phyloP scores from a whole-genome alignment of 2,888 invertebrate genomes.

The Oscheius onirici region DNA sequence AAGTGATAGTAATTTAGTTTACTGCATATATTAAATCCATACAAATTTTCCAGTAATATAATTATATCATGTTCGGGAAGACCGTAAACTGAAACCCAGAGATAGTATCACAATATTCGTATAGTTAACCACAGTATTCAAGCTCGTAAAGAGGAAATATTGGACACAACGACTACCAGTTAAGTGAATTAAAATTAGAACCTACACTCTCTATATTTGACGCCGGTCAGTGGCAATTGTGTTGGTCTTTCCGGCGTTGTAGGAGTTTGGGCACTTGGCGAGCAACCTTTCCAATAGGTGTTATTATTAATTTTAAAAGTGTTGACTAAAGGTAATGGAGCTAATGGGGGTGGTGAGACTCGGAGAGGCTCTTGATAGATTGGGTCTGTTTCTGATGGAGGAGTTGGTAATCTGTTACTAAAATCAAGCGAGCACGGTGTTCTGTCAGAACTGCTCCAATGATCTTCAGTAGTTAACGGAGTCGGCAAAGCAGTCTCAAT shows the following conservation, averaged over 20 bases:
- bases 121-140: slow-evolving; percentile 3
- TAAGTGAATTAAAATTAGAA: background rate
- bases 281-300: background rate
- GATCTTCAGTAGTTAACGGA: slow-evolving; percentile 20
- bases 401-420: too few relatives aligned
- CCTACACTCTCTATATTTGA: background rate
- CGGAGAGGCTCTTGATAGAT: too few relatives aligned
- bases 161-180: background rate
- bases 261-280: background rate
- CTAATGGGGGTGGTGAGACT: too few relatives aligned
- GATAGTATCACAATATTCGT: slow-evolving; percentile 17
- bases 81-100: background rate
- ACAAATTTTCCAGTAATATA: too few relatives aligned
- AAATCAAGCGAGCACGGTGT: too few relatives aligned
- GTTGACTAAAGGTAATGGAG: too few relatives aligned
- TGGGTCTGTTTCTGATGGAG: too few relatives aligned
- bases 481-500: slow-evolving; percentile 16
- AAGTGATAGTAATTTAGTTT: background rate
- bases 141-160: background rate
- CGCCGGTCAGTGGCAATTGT: background rate
- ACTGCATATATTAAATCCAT: too few relatives aligned
- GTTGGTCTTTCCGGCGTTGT: slow-evolving; percentile 5
- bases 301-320: slow-evolving; percentile 2
- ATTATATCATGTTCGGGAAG: too few relatives aligned
- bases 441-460: background rate